Evolutionary conservation across 2,888 invertebrate genomes (phyloP).

Genomic region (Rhyacophila evoluta): DNA sequence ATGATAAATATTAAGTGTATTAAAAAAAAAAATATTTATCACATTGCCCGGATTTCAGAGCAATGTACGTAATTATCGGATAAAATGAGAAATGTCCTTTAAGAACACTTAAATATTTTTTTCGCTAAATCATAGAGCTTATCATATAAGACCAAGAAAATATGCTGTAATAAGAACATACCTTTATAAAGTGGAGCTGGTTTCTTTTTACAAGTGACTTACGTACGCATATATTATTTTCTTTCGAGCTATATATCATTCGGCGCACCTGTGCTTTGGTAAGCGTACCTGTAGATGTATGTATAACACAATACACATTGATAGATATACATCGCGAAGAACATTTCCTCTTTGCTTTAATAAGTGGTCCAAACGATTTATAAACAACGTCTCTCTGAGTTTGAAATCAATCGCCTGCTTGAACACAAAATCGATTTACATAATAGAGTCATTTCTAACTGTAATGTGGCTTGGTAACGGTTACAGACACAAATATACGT

Average conservation of each 20-base stretch:
- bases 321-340: constrained; percentile 13
- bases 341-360: constrained; percentile 17
- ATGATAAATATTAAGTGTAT: too few species aligned
- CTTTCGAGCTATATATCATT: constrained; percentile 32
- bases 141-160: too few species aligned
- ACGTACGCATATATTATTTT: background rate
- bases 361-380: constrained; percentile 22
- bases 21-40: too few species aligned
- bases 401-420: constrained; percentile 35
- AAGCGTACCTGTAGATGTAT: background rate
- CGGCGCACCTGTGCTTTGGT: constrained; percentile 25
- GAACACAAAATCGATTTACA: constrained; percentile 39
- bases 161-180: too few species aligned
- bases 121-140: background rate
- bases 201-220: background rate
- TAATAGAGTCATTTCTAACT: constrained; percentile 42
- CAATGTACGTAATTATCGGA: too few species aligned
- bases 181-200: background rate
- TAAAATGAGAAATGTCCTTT: too few species aligned
- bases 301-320: background rate
- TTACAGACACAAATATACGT: background rate
- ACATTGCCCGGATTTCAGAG: too few species aligned
- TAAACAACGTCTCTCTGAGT: background rate
- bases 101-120: too few species aligned
- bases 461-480: background rate